A percentile compares a stretch with the other conserved stretches of the same genome.
These are phyloP conservation scores for Drosophila eugracilis DNA, from an alignment of 1,140 invertebrate genomes.

Conservation along the genomic window DNA sequence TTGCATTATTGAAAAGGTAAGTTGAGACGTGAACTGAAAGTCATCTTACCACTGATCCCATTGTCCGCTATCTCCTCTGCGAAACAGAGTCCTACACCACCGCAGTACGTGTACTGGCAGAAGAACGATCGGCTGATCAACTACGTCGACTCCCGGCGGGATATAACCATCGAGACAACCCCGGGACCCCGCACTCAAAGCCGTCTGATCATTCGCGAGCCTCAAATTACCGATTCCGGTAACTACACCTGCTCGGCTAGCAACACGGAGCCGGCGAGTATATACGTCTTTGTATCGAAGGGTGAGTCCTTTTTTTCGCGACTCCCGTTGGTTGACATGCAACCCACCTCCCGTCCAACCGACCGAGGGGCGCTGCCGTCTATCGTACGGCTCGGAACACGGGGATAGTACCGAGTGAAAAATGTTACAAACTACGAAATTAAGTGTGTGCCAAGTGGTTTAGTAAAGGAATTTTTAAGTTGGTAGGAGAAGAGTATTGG, in stretches of 20 bases:
- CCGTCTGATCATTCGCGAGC: conserved; percentile 92
- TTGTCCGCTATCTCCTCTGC: too few species aligned
- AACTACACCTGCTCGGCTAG: conserved; percentile 96
- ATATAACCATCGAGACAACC: conserved; percentile 94
- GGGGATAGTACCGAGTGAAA: too few species aligned
- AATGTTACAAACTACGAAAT: too few species aligned
- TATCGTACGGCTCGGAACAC: too few species aligned
- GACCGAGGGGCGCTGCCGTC: too few species aligned
- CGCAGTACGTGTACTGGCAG: conserved; percentile 96
- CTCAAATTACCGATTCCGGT: conserved; percentile 93
- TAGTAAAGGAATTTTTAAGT: too few species aligned
- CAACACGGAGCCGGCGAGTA: conserved; percentile 94
- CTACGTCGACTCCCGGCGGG: conserved; percentile 93
- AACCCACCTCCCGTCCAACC: too few species aligned
- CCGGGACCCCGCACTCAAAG: conserved; percentile 93
- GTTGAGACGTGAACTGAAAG: conserved; percentile 35
- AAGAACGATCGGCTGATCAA: conserved; percentile 97
- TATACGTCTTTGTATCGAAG: conserved; percentile 95
- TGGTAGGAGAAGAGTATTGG: too few species aligned
- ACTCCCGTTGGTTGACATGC: too few species aligned
- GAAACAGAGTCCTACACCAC: conserved; percentile 93
- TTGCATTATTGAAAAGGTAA: conserved; percentile 96
- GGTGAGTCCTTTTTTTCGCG: conserved; percentile 87
- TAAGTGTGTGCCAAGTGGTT: too few species aligned
- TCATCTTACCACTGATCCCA: conserved; percentile 3